Conservation (phyloP, 2,113 vertebrate genomes). For the Chaetops frenatus region DNA sequence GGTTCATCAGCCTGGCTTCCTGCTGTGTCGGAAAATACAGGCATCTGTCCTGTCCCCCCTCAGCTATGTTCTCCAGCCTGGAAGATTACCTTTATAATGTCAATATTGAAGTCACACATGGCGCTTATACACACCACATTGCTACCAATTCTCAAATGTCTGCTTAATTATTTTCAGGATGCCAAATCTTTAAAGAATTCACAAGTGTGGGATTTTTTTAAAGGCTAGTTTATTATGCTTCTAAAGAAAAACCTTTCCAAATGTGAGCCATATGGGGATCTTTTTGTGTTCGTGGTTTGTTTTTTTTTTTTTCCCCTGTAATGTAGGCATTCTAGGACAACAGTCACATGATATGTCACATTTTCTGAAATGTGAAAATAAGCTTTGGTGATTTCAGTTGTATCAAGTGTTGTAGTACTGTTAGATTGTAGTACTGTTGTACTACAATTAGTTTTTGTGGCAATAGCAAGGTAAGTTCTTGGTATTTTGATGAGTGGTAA, state of each 20-base stretch:
- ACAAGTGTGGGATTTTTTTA: background rate
- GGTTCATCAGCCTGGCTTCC: background rate
- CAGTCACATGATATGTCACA: background rate
- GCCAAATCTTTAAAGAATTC: background rate
- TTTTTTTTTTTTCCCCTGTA: background rate
- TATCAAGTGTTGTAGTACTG: background rate
- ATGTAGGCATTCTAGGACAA: background rate
- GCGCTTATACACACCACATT: background rate
- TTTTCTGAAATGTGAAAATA: background rate
- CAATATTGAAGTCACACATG: background rate
- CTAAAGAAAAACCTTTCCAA: background rate
- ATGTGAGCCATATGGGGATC: background rate
- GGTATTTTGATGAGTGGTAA: background rate
- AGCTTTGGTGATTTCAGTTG: background rate
- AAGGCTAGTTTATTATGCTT: background rate
- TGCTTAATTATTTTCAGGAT: background rate
- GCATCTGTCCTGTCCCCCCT: fast-evolving
- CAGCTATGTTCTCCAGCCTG: fast-evolving
- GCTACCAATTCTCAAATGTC: background rate
- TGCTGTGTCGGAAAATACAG: background rate
- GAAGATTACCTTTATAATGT: background rate
- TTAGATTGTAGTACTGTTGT: background rate
- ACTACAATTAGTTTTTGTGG: background rate
- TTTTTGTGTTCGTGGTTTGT: background rate
- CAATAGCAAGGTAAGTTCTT: background rate